Evolutionary conservation across 2,888 invertebrate genomes (phyloP).

Genomic region (Argyresthia albistria): DNA sequence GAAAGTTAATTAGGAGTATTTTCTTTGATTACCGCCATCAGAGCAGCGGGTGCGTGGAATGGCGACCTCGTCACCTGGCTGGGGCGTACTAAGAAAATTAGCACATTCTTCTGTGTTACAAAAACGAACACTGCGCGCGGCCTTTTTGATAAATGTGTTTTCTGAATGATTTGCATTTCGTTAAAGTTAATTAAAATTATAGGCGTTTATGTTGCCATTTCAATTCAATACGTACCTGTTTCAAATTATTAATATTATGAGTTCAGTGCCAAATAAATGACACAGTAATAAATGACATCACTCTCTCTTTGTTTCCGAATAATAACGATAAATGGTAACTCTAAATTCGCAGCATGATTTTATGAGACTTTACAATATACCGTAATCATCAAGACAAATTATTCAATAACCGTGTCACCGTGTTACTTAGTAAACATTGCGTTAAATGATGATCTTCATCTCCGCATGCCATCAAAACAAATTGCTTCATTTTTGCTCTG

Average conservation of each 20-base stretch:
- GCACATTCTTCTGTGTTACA: constrained; percentile 40
- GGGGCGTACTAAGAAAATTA: constrained; percentile 53
- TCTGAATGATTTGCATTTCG: too few species aligned
- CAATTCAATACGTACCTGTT: too few species aligned
- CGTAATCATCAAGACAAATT: not conserved
- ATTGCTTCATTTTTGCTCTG: constrained; percentile 51
- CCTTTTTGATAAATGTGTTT: too few species aligned
- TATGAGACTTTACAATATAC: too few species aligned
- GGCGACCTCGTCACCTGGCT: constrained; percentile 45
- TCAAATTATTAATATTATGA: too few species aligned
- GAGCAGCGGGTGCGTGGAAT: constrained; percentile 57
- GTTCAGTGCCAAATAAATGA: too few species aligned
- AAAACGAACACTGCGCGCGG: constrained; percentile 10
- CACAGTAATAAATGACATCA: too few species aligned
- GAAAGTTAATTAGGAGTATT: constrained; percentile 64
- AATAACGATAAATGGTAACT: too few species aligned
- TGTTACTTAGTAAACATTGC: constrained; percentile 42
- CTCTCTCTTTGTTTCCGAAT: too few species aligned
- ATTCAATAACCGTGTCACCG: constrained; percentile 3
- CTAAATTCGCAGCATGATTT: too few species aligned
- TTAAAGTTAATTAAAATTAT: too few species aligned
- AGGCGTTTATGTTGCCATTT: too few species aligned
- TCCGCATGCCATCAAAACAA: constrained; percentile 38
- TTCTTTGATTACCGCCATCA: constrained; percentile 70
- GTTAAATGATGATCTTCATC: constrained; percentile 63